These are phyloP conservation scores for Cosmorhoe ocellata DNA, from an alignment of 2,888 invertebrate genomes.

Conservation along the genomic window DNA sequence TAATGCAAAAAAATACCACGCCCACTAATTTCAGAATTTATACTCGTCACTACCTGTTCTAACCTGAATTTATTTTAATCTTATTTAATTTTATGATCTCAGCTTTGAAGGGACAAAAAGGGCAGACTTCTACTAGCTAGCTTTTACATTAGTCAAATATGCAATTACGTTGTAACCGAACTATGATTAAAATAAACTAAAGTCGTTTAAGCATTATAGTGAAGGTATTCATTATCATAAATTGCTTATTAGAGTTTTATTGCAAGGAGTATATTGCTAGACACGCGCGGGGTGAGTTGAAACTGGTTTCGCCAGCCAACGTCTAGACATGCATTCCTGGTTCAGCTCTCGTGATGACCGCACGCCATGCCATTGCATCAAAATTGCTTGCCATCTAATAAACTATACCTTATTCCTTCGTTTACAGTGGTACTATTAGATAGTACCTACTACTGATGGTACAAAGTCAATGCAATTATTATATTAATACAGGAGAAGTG, in stretches of 20 bases:
- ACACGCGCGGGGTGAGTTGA: slow-evolving; percentile 11
- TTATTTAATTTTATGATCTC: no score
- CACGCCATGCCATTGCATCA: slow-evolving; percentile 2
- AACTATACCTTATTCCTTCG: background rate
- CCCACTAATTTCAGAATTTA: background rate
- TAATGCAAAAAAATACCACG: slow-evolving; percentile 27
- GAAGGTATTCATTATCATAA: slow-evolving; percentile 6
- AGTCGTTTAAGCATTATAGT: background rate
- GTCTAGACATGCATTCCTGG: slow-evolving; percentile 35
- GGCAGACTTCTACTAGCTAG: no score
- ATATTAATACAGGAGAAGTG: no score
- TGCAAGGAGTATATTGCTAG: slow-evolving; percentile 6
- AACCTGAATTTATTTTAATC: background rate
- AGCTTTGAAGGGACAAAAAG: no score
- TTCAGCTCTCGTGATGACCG: slow-evolving; percentile 18
- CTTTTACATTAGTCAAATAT: no score
- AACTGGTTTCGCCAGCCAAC: slow-evolving; percentile 30
- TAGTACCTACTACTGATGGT: no score
- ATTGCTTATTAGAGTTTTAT: slow-evolving; percentile 10
- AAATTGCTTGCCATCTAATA: no score
- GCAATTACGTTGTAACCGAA: no score
- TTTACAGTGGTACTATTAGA: no score
- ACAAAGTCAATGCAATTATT: no score
- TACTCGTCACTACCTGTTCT: background rate
- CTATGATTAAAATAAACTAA: background rate